Conservation (phyloP, 92 coral and sea anemone species). For the Bergia puertoricense region DNA sequence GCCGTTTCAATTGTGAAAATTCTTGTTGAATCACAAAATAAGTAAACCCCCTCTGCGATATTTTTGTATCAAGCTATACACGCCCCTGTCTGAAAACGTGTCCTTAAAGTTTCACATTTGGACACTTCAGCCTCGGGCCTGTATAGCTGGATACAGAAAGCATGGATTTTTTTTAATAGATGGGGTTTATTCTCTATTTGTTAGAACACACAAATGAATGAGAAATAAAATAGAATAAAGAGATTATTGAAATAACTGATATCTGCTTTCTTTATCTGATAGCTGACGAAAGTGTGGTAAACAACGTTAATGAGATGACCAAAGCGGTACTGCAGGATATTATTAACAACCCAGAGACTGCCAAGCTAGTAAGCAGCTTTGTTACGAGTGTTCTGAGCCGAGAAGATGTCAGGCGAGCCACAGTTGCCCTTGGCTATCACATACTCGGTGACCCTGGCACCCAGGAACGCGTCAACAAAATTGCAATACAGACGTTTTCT, state of each 20-base stretch:
- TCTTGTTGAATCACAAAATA: no score
- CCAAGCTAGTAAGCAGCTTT: conserved; percentile 78
- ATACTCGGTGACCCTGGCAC: conserved; percentile 82
- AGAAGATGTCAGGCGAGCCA: conserved; percentile 77
- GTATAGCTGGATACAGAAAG: no score
- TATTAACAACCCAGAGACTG: conserved; percentile 83
- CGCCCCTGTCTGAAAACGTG: no score
- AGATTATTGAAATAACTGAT: background rate
- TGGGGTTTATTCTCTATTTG: no score
- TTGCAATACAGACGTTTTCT: conserved; percentile 68
- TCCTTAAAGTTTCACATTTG: no score
- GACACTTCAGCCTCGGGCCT: no score
- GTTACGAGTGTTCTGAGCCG: conserved; percentile 81
- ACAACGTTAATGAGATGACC: conserved; percentile 91
- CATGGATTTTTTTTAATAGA: no score
- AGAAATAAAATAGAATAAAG: conserved; percentile 3
- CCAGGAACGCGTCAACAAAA: conserved; percentile 65
- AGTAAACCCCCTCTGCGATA: no score
- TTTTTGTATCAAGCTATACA: no score
- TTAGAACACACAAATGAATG: no score
- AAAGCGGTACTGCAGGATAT: conserved; percentile 83
- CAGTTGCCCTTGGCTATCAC: conserved; percentile 70
- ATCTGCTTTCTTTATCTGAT: background rate
- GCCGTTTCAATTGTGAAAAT: no score
- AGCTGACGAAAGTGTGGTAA: conserved; percentile 96